Evolutionary conservation across 1,140 invertebrate genomes (phyloP).

Genomic region (Druon quercuslanigerum): DNA sequence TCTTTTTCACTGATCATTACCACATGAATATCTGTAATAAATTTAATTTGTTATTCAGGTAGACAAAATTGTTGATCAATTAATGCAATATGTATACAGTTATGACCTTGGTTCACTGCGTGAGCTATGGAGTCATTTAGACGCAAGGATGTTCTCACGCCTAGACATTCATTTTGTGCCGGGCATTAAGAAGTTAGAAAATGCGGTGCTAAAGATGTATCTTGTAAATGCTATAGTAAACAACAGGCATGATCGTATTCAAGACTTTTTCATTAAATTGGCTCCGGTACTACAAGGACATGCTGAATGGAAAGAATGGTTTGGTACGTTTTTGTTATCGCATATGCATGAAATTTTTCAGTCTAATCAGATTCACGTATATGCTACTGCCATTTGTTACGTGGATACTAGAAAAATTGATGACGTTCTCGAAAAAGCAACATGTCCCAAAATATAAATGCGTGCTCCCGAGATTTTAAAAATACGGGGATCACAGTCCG

Average conservation of each 20-base stretch:
- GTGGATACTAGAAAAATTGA: too few species aligned
- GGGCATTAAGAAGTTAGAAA: constrained; percentile 91
- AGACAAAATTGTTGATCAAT: constrained; percentile 93
- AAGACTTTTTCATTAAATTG: constrained; percentile 94
- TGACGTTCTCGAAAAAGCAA: too few species aligned
- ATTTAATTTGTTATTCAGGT: constrained; percentile 75
- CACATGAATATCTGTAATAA: not conserved
- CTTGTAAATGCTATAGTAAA: constrained; percentile 89
- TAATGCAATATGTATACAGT: constrained; percentile 85
- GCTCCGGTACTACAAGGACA: constrained; percentile 90
- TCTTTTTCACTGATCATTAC: too few species aligned
- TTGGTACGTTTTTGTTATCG: constrained; percentile 80
- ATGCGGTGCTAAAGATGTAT: constrained; percentile 92
- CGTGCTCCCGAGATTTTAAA: too few species aligned
- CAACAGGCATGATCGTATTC: constrained; percentile 88
- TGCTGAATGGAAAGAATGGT: constrained; percentile 97
- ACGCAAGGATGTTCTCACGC: constrained; percentile 89
- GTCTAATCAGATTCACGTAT: not conserved
- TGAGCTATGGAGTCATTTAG: constrained; percentile 92
- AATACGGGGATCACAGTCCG: too few species aligned
- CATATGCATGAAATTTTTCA: constrained; percentile 13
- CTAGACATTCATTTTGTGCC: constrained; percentile 88
- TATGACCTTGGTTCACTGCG: constrained; percentile 86
- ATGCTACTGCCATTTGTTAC: not conserved
- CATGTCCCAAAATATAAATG: too few species aligned